These are phyloP conservation scores for Percina caprodes DNA, from an alignment of 2,113 vertebrate genomes.

Conservation along the genomic window DNA sequence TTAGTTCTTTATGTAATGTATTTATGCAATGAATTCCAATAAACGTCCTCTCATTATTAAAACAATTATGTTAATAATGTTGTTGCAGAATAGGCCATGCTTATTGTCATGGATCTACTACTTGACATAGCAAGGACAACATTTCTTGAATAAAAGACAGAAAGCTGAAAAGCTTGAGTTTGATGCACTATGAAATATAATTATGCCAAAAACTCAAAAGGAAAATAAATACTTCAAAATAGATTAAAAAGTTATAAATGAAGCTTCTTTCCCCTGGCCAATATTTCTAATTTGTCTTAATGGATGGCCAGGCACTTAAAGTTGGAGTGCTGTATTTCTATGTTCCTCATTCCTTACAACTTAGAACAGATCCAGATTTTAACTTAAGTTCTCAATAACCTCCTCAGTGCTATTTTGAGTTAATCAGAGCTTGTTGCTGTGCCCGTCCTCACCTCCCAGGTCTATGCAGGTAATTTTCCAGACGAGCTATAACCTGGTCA, in stretches of 20 bases:
- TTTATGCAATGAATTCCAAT: neutral
- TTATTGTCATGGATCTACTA: neutral
- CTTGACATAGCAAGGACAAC: neutral
- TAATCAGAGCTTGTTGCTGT: neutral
- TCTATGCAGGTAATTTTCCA: constrained; percentile 84
- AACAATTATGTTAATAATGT: neutral
- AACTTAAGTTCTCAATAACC: neutral
- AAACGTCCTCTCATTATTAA: neutral
- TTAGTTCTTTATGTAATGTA: neutral
- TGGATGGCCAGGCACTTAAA: neutral
- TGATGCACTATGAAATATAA: neutral
- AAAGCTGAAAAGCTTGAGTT: neutral
- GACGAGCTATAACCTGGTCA: constrained; percentile 84
- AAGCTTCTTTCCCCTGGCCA: neutral
- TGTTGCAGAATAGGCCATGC: neutral
- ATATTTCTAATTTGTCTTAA: neutral
- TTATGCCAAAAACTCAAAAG: neutral
- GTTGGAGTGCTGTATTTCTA: neutral
- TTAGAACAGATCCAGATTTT: constrained; percentile 2
- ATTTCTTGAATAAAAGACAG: neutral
- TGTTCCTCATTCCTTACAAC: neutral
- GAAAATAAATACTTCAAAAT: neutral
- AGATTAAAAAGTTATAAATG: neutral
- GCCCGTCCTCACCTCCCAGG: constrained; percentile 85
- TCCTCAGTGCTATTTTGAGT: neutral